Conservation (phyloP, 2,113 vertebrate genomes). For the Oxyura jamaicensis region DNA sequence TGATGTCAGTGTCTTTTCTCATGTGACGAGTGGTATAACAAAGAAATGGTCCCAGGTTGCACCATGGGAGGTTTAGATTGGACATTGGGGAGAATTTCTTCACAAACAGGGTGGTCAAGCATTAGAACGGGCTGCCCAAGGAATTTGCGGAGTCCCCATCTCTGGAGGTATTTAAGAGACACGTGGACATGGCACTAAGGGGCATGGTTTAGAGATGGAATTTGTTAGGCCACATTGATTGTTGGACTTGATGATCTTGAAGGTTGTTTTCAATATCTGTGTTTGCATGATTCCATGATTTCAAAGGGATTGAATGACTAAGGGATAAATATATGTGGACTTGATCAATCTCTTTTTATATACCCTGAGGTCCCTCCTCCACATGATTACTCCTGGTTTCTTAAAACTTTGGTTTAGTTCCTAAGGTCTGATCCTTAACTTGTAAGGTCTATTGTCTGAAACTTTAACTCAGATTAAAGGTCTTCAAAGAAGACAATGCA, state of each 20-base stretch:
- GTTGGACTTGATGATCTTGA: neutral
- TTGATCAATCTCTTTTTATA: neutral
- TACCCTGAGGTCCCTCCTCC: neutral
- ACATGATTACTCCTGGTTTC: rapidly evolving
- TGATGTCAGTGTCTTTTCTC: neutral
- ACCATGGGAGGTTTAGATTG: neutral
- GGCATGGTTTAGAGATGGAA: neutral
- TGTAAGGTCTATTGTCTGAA: neutral
- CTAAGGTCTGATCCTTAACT: neutral
- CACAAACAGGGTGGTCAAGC: too few species aligned
- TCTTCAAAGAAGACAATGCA: neutral
- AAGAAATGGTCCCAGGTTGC: neutral
- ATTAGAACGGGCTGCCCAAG: neutral
- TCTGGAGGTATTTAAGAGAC: neutral
- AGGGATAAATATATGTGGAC: neutral
- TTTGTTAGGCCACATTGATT: neutral
- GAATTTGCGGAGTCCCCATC: neutral
- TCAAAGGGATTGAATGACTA: neutral
- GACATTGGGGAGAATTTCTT: neutral
- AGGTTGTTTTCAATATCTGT: too few species aligned
- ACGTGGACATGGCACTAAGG: neutral
- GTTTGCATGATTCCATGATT: neutral
- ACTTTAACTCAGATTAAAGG: neutral
- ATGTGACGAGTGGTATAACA: neutral
- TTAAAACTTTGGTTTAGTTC: neutral